phyloP scores from a whole-genome alignment of 2,888 invertebrate genomes.

The Phaonia tiefii region DNA sequence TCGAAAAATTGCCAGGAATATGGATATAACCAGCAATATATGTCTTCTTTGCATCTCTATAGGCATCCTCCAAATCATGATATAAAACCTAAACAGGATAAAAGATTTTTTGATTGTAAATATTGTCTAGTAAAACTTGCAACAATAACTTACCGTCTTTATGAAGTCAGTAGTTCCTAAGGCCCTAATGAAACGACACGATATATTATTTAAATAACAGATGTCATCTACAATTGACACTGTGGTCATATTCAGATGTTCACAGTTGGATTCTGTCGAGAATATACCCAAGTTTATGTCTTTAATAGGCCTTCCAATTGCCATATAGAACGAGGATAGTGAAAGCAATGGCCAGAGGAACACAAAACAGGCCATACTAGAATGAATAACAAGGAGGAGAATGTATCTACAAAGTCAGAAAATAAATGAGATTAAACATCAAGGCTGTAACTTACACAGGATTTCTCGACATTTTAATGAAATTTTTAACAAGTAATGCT shows the following conservation, averaged over 20 bases:
- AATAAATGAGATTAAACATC: neutral
- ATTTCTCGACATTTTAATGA: conserved; percentile 86
- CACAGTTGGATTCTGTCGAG: conserved; percentile 86
- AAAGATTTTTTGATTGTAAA: conserved; percentile 44
- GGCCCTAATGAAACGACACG: conserved; percentile 84
- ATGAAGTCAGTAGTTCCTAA: conserved; percentile 83
- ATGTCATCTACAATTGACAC: conserved; percentile 78
- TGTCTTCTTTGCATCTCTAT: conserved; percentile 82
- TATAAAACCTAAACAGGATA: conserved; percentile 82
- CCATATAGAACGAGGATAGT: conserved; percentile 89
- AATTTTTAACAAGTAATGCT: conserved; percentile 87
- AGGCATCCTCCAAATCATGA: conserved; percentile 82
- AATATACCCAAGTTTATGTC: conserved; percentile 88
- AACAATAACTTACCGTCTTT: conserved; percentile 73
- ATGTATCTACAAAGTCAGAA: neutral
- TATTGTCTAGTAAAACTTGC: conserved; percentile 49
- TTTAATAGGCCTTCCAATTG: conserved; percentile 89
- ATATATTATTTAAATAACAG: conserved; percentile 83
- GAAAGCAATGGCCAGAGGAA: conserved; percentile 91
- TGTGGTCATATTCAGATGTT: conserved; percentile 78
- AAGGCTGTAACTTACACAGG: conserved; percentile 83
- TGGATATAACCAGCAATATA: conserved; percentile 85
- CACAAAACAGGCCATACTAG: conserved; percentile 91
- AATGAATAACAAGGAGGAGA: conserved; percentile 48
- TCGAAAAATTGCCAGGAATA: conserved; percentile 88